These are phyloP conservation scores for Scaptodrosophila latifasciaeformis DNA, from an alignment of 2,888 invertebrate species.

Conservation along the genomic window DNA sequence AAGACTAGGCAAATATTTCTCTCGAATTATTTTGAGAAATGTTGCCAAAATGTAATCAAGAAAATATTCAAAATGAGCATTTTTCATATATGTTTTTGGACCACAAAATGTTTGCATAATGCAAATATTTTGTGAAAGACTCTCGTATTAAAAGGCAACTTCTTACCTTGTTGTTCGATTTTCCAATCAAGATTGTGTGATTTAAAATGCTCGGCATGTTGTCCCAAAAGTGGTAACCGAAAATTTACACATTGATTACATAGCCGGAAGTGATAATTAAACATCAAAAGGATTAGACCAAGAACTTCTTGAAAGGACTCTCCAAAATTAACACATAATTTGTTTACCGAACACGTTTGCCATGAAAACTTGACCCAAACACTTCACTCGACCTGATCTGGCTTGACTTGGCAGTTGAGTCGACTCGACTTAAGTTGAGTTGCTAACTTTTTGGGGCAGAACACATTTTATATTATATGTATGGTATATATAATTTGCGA, in stretches of 20 bases:
- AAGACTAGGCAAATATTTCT: too few species aligned
- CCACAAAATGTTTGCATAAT: slow-evolving; percentile 62
- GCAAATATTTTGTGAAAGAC: too few species aligned
- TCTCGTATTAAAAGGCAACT: too few species aligned
- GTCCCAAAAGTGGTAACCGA: slow-evolving; percentile 2
- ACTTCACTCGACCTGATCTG: slow-evolving; percentile 6
- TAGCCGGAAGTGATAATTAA: slow-evolving; percentile 64
- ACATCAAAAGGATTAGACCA: slow-evolving; percentile 42
- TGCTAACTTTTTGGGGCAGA: too few species aligned
- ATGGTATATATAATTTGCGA: slow-evolving; percentile 8
- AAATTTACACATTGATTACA: slow-evolving; percentile 64
- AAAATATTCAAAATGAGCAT: slow-evolving; percentile 65
- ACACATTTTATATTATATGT: neutral
- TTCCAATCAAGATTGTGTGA: too few species aligned
- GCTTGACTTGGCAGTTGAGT: slow-evolving; percentile 31
- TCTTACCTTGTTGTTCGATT: too few species aligned
- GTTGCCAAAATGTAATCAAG: slow-evolving; percentile 64
- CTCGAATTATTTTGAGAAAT: too few species aligned
- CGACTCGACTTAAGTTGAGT: neutral
- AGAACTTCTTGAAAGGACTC: slow-evolving; percentile 26
- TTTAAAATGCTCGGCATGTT: too few species aligned
- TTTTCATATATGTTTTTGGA: slow-evolving; percentile 54
- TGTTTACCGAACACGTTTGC: slow-evolving; percentile 60
- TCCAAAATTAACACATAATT: slow-evolving; percentile 58
- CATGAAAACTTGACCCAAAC: slow-evolving; percentile 30